A percentile compares a stretch with the other conserved stretches of the same genome.
These are phyloP conservation scores for Dynastes maya DNA, from an alignment of 2,888 invertebrate species.

Conservation along the genomic window DNA sequence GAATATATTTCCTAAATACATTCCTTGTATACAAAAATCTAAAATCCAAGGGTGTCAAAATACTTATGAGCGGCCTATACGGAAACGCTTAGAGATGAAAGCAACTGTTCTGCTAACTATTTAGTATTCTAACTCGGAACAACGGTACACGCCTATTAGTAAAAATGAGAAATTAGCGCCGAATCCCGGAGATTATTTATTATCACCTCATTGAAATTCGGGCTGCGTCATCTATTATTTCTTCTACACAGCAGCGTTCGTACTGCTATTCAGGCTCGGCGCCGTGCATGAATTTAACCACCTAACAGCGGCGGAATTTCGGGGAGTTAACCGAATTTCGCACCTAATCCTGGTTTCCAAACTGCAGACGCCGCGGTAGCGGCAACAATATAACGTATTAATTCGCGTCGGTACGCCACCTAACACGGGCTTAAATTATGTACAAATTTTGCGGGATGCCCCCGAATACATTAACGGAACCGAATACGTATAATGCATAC, in stretches of 20 bases:
- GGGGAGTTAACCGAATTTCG: constrained; percentile 29
- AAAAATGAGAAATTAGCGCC: constrained; percentile 8
- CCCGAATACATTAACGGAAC: constrained; percentile 29
- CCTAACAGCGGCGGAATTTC: constrained; percentile 5
- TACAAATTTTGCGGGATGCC: constrained; percentile 28
- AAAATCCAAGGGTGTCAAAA: too few species aligned
- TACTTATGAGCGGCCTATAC: too few species aligned
- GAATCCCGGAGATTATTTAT: background rate
- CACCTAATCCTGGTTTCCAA: constrained; percentile 36
- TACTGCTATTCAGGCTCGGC: background rate
- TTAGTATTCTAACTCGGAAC: background rate
- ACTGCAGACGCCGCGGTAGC: constrained; percentile 20
- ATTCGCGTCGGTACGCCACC: constrained; percentile 31
- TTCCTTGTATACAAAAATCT: too few species aligned
- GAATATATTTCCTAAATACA: too few species aligned
- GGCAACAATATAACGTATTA: constrained; percentile 38
- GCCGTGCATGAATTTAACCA: background rate
- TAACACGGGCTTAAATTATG: constrained; percentile 39
- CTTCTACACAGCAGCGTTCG: background rate
- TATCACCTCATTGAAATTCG: constrained; percentile 19
- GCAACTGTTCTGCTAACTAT: background rate
- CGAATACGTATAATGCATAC: background rate
- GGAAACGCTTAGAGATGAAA: too few species aligned
- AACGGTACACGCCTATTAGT: background rate
- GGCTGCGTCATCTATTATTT: constrained; percentile 21